A percentile compares a stretch with the other conserved stretches of the same genome.
These are phyloP conservation scores for Sarcophilus harrisii DNA, from an alignment of 2,797 vertebrate genomes.

Conservation along the genomic window DNA sequence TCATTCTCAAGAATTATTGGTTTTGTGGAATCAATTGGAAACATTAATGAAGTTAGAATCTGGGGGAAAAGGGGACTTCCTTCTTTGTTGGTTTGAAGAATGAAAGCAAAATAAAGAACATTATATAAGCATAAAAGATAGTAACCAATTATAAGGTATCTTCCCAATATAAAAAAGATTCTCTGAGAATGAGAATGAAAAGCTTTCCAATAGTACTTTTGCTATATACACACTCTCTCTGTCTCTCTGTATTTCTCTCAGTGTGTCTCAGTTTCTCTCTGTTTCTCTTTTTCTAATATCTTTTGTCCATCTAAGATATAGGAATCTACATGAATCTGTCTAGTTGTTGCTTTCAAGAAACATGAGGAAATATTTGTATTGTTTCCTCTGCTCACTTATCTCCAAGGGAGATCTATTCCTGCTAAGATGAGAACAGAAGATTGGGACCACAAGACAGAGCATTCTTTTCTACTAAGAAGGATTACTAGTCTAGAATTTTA, in stretches of 20 bases:
- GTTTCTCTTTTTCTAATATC: not conserved
- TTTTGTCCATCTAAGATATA: not conserved
- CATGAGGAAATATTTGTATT: not conserved
- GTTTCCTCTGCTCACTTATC: not conserved
- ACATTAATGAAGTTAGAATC: not conserved
- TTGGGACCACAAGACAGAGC: not conserved
- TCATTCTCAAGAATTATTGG: not conserved
- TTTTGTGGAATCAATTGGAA: not conserved
- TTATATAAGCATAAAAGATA: not conserved
- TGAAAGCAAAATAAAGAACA: not conserved
- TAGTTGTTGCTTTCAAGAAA: not conserved
- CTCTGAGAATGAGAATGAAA: not conserved
- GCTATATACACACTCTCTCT: not conserved
- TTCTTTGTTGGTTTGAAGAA: not conserved
- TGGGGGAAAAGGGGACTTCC: not conserved
- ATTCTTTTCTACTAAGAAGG: not conserved
- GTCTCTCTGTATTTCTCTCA: too few species aligned
- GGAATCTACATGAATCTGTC: not conserved
- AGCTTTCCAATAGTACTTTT: not conserved
- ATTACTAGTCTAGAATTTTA: not conserved
- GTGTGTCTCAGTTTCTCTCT: too few species aligned
- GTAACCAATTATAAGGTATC: not conserved
- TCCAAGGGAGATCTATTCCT: not conserved
- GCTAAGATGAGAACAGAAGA: not conserved
- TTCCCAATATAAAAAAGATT: not conserved